Evolutionary conservation across 2,888 invertebrate genomes (phyloP).

Genomic region (Laothoe populi): DNA sequence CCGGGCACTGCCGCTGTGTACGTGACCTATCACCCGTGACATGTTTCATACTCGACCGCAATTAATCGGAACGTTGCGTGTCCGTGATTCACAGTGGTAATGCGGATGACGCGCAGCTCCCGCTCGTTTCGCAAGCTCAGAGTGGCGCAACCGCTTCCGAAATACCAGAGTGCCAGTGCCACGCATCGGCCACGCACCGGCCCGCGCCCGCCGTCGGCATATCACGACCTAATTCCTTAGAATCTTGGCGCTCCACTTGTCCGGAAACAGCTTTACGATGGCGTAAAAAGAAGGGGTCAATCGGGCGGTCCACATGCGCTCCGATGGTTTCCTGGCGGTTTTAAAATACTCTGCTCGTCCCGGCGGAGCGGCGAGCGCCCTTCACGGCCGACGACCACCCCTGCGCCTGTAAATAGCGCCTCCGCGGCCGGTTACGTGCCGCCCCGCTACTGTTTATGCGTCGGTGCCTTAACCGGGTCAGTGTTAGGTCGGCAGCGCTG

Average conservation of each 20-base stretch:
- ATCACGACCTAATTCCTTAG: slow-evolving; percentile 66
- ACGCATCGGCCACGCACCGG: background rate
- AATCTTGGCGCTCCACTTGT: slow-evolving; percentile 75
- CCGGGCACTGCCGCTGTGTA: slow-evolving; percentile 41
- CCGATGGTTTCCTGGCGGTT: slow-evolving; percentile 77
- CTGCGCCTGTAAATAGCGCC: slow-evolving; percentile 61
- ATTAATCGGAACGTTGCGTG: slow-evolving; percentile 7
- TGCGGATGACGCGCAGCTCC: slow-evolving; percentile 58
- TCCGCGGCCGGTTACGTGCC: slow-evolving; percentile 52
- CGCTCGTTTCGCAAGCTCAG: slow-evolving; percentile 64
- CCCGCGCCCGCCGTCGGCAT: slow-evolving; percentile 20
- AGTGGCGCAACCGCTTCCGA: slow-evolving; percentile 69
- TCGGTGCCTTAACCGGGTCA: slow-evolving; percentile 76
- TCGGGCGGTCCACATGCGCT: slow-evolving; percentile 79
- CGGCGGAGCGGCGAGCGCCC: slow-evolving; percentile 76
- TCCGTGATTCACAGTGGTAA: slow-evolving; percentile 24
- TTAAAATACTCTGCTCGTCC: slow-evolving; percentile 76
- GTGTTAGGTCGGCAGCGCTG: slow-evolving; percentile 82
- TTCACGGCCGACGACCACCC: slow-evolving; percentile 74
- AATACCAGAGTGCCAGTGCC: slow-evolving; percentile 55
- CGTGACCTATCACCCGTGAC: slow-evolving; percentile 55
- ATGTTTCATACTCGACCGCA: slow-evolving; percentile 10
- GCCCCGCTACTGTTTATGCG: slow-evolving; percentile 73
- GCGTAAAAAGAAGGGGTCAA: slow-evolving; percentile 66
- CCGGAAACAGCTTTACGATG: slow-evolving; percentile 77